Percentiles rank a stretch among this genome's conserved stretches.
phyloP scores from a whole-genome alignment of 2,888 invertebrate species.

The Sympetrum striolatum region DNA sequence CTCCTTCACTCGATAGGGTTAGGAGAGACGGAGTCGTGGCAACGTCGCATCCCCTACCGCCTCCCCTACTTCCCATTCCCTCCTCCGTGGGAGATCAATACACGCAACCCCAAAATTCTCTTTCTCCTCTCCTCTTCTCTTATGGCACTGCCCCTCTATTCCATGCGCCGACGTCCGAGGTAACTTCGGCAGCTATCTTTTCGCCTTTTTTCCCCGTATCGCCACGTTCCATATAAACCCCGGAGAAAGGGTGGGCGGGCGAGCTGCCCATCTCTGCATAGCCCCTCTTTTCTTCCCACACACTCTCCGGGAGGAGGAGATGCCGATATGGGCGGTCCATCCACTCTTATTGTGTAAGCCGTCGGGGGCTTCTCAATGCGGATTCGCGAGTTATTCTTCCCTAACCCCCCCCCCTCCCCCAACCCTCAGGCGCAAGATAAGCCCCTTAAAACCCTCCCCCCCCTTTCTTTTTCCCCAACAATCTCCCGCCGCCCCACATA shows the following conservation, averaged over 20 bases:
- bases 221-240: neutral
- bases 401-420: neutral
- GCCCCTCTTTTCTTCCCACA: neutral
- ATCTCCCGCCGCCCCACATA: neutral
- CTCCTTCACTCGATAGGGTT: conserved; percentile 29
- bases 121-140: neutral
- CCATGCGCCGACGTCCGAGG: neutral
- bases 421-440: neutral
- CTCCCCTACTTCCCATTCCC: neutral
- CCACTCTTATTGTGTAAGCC: neutral
- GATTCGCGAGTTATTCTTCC: neutral
- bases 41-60: conserved; percentile 18
- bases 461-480: neutral
- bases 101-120: conserved; percentile 25
- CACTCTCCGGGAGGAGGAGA: neutral
- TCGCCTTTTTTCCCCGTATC: neutral
- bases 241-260: neutral
- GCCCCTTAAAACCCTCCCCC: neutral
- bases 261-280: neutral
- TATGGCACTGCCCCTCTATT: neutral
- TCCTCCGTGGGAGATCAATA: conserved; percentile 25
- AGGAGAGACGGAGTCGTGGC: conserved; percentile 23
- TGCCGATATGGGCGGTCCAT: neutral
- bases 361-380: neutral
- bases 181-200: neutral